Evolutionary conservation across 2,888 invertebrate species (phyloP).

Genomic region (Itoplectis maculator): DNA sequence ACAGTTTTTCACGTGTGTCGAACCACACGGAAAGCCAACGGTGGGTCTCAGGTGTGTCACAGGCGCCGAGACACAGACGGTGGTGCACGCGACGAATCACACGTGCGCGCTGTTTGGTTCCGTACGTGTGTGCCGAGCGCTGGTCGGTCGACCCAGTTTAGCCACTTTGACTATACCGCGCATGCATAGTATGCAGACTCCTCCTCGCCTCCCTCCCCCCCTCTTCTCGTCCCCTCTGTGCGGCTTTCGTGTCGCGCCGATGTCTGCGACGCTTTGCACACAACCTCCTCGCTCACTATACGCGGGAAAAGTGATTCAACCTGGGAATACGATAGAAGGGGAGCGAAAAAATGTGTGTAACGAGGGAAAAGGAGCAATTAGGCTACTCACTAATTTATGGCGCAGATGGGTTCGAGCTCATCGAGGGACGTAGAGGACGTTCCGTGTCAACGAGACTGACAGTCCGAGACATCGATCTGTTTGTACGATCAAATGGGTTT

Average conservation of each 20-base stretch:
- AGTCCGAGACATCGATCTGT: no score
- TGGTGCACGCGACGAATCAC: constrained; percentile 50
- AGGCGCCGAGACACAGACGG: neutral
- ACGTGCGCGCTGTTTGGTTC: constrained; percentile 35
- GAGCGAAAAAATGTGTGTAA: neutral
- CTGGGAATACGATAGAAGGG: constrained; percentile 3
- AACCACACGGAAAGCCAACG: neutral
- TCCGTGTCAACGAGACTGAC: constrained; percentile 13
- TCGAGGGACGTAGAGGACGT: no score
- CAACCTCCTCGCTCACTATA: neutral
- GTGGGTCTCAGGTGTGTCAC: constrained; percentile 30
- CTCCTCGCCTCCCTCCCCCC: neutral
- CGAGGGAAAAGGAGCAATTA: constrained; percentile 37
- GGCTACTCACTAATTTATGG: constrained; percentile 17
- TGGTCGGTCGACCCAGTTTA: constrained; percentile 66
- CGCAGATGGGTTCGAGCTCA: neutral
- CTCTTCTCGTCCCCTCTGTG: neutral
- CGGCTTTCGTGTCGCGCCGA: constrained; percentile 51
- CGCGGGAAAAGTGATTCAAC: constrained; percentile 44
- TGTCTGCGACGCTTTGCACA: constrained; percentile 37
- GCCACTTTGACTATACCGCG: constrained; percentile 60
- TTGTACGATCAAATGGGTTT: no score
- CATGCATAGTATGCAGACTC: constrained; percentile 22
- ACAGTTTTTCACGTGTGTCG: no score
- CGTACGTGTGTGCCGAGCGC: constrained; percentile 12